These are phyloP conservation scores for Chaenodraco wilsoni DNA, from an alignment of 2,797 vertebrate genomes.

Conservation along the genomic window DNA sequence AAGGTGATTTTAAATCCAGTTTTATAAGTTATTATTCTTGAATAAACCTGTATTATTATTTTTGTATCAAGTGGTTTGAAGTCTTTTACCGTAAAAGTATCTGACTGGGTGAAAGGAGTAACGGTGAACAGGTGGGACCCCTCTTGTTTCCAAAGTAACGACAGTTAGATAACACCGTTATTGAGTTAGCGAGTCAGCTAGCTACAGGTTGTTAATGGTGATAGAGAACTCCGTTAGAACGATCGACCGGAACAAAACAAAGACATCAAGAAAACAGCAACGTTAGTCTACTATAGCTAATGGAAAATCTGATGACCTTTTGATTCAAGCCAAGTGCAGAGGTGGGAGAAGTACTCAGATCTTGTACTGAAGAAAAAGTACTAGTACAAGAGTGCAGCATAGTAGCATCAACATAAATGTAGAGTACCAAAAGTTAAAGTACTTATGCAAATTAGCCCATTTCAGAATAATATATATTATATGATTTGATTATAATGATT, in stretches of 20 bases:
- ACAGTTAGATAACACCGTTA: not conserved
- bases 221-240: not conserved
- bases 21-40: accelerated
- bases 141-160: not conserved
- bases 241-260: not conserved
- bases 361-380: not conserved
- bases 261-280: accelerated
- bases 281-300: not conserved
- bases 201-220: not conserved
- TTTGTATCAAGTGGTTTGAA: not conserved
- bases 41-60: not conserved
- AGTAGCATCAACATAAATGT: not conserved
- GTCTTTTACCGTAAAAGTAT: not conserved
- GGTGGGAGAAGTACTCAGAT: not conserved
- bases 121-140: constrained; percentile 43
- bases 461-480: not conserved
- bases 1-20: not conserved
- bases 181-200: not conserved
- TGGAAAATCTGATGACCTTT: not conserved
- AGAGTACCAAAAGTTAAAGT: not conserved
- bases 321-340: not conserved
- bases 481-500: not conserved
- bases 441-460: not conserved
- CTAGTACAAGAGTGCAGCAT: not conserved
- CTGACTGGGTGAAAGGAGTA: too few relatives aligned